Evolutionary conservation across 2,797 vertebrate genomes (phyloP).

Genomic region (Scarus forsteni): DNA sequence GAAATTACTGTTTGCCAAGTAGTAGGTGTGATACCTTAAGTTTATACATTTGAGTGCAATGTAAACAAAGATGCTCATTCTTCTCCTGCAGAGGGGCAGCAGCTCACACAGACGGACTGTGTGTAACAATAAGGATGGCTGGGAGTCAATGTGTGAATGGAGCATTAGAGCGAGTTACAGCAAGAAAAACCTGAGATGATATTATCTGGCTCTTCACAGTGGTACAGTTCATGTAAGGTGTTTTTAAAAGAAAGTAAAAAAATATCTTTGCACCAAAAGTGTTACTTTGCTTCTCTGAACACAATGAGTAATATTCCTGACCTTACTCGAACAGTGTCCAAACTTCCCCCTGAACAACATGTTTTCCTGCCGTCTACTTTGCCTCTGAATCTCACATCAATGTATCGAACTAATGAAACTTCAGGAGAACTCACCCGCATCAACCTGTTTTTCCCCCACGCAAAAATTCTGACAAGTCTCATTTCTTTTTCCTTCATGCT

Average conservation of each 20-base stretch:
- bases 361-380: not conserved
- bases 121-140: slow-evolving; percentile 21
- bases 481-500: slow-evolving; percentile 27
- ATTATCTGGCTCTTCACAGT: slow-evolving; percentile 32
- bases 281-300: not conserved
- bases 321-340: slow-evolving; percentile 13
- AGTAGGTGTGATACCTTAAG: slow-evolving; percentile 45
- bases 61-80: slow-evolving; percentile 60
- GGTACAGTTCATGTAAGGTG: not conserved
- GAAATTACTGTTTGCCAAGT: slow-evolving; percentile 17
- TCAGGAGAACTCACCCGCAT: slow-evolving; percentile 10
- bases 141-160: slow-evolving; percentile 33
- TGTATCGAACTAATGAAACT: slow-evolving; percentile 21
- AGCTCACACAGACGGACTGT: slow-evolving; percentile 28
- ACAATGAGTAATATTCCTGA: slow-evolving; percentile 14
- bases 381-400: slow-evolving; percentile 12
- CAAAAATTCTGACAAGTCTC: slow-evolving; percentile 23
- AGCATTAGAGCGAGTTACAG: slow-evolving; percentile 15
- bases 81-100: slow-evolving; percentile 28
- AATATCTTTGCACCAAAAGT: slow-evolving; percentile 13
- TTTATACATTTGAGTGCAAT: slow-evolving; percentile 48
- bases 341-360: slow-evolving; percentile 2
- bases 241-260: slow-evolving; percentile 21
- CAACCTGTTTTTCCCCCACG: not conserved
- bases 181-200: slow-evolving; percentile 30